Base-by-base conservation (phyloP, 2,888 invertebrate genomes). In the Volucella bombylans region DNA sequence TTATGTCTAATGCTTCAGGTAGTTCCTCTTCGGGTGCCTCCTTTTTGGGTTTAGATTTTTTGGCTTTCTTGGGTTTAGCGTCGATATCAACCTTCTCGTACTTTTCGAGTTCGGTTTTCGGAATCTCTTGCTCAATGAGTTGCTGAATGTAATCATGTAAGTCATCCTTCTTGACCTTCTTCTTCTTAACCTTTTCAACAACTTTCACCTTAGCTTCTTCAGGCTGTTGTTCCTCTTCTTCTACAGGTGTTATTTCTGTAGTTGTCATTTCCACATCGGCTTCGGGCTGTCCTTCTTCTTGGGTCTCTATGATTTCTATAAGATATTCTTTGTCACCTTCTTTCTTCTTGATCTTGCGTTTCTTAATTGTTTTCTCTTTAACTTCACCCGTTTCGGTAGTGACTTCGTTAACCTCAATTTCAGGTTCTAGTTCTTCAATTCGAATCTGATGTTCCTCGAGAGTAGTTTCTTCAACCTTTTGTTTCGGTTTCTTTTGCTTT, bases 41-140 rank as follows among this genome's bases (percentile, higher is more conserved):
- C 43, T 89, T 89, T 11, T 82, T 82, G 67, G 87, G 86, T 62
- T 89, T 89, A 4, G 87, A 88, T 73, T 89, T 89, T 81, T 91
- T 92, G 54, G 88, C 92, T 89, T 89, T 92, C 86, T 91, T 90
- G 12, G 90, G 90, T 72, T 91, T 90, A 38, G 12, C 71, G 45
- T 92, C 92, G 8, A 91, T 77, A 59, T 91, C 91, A 11, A 91
- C 87, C 86, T 92, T 92, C 87, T 92, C 92, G 49, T 92, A 91
- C 86, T 92, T 91, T 81, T 92, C 92, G 4, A 91, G 89, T 82
- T 91, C 92, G 0, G 92, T 90, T 87, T 91, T 90, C 45, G 91
- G 90, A 85, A 92, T 91, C 85, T 91, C 92, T 78, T 90, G 89
- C 64, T 92, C 91, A 64, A 92, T 91, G 0, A 91, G 88, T 76